Percentiles rank a stretch among this genome's conserved stretches.
Evolutionary conservation across 2,797 vertebrate genomes (phyloP).

Genomic region (Erethizon dorsatum): DNA sequence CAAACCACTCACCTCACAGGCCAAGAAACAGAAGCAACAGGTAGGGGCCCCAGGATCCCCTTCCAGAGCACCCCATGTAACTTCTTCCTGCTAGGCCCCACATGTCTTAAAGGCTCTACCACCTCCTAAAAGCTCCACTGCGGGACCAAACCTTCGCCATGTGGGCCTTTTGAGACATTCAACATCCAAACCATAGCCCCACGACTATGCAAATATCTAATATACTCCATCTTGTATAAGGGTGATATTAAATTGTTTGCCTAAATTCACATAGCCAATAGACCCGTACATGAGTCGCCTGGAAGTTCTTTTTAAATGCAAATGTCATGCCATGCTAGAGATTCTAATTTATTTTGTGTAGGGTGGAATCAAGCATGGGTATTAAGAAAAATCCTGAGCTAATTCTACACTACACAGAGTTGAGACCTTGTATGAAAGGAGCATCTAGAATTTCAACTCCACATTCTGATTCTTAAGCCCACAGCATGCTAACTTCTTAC

Average conservation of each 20-base stretch:
- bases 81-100: too few species aligned
- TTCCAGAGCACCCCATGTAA: neutral
- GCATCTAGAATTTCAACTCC: neutral
- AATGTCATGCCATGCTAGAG: neutral
- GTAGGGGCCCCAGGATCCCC: neutral
- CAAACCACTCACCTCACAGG: neutral
- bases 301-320: neutral
- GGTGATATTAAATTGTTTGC: neutral
- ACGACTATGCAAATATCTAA: neutral
- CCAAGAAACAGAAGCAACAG: neutral
- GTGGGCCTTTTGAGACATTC: neutral
- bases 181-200: neutral
- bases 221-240: neutral
- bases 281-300: neutral
- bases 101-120: neutral
- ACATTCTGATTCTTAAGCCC: neutral
- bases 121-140: neutral
- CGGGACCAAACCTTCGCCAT: neutral
- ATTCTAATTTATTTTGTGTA: constrained; percentile 39
- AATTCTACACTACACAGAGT: neutral
- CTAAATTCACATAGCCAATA: neutral
- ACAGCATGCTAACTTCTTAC: neutral
- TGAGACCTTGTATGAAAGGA: neutral
- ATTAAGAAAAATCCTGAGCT: neutral
- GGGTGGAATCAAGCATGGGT: neutral